Evolutionary conservation across 2,797 vertebrate genomes (phyloP).

Genomic region (Gymnodraco acuticeps): DNA sequence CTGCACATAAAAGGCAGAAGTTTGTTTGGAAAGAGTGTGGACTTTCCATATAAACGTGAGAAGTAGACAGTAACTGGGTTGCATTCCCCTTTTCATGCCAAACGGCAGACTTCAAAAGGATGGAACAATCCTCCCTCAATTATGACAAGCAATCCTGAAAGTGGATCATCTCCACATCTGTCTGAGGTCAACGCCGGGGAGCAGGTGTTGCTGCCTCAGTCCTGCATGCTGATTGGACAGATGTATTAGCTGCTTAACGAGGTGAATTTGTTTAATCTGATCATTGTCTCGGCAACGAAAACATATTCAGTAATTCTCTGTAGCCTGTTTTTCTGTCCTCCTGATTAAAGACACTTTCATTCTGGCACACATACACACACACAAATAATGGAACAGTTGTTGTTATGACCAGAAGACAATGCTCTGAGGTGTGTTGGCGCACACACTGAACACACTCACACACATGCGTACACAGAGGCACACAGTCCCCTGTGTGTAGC

Average conservation of each 20-base stretch:
- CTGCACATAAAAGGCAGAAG: conserved; percentile 15
- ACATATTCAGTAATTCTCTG: conserved; percentile 77
- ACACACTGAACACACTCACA: conserved; percentile 49
- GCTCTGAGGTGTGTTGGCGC: conserved; percentile 67
- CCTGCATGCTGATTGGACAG: conserved; percentile 72
- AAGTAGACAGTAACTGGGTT: conserved; percentile 66
- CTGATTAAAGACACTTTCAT: conserved; percentile 78
- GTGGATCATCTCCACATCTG: conserved; percentile 76
- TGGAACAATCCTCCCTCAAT: conserved; percentile 62
- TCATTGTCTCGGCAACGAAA: conserved; percentile 75
- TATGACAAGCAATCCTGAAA: conserved; percentile 49
- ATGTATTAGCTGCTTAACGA: conserved; percentile 77
- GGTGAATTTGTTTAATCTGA: conserved; percentile 78
- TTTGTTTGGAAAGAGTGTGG: conserved; percentile 10
- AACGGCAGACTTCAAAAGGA: conserved; percentile 65
- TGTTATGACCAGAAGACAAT: conserved; percentile 81
- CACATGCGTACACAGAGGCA: conserved; percentile 44
- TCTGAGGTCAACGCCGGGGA: conserved; percentile 62
- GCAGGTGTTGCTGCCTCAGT: conserved; percentile 67
- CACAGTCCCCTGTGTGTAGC: conserved; percentile 72
- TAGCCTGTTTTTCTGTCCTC: conserved; percentile 60
- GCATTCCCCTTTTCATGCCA: conserved; percentile 61
- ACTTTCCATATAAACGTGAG: conserved; percentile 33
- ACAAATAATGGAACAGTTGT: conserved; percentile 79
- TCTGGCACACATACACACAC: conserved; percentile 53